Conservation (phyloP, 1,140 invertebrate genomes). For the Eumaeus atala region DNA sequence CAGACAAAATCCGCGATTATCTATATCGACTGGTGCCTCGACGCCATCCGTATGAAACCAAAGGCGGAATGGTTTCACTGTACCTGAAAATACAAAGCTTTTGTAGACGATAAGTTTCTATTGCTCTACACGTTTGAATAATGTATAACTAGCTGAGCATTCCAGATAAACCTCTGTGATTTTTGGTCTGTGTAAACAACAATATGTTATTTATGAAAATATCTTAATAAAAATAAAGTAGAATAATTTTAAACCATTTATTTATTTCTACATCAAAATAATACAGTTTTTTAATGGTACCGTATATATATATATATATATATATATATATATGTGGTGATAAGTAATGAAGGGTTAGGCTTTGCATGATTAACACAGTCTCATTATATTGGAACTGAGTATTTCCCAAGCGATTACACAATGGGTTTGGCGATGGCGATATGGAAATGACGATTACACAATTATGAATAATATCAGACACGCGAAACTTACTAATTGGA, state of each 20-base stretch:
- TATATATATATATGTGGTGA: neutral
- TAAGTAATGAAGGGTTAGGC: neutral
- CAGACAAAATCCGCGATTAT: conserved; percentile 86
- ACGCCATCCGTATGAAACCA: conserved; percentile 84
- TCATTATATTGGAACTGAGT: too few species aligned
- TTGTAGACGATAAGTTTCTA: too few species aligned
- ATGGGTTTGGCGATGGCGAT: too few species aligned
- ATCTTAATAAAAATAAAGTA: neutral
- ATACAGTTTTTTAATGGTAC: neutral
- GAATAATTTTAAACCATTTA: neutral
- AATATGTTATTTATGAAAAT: neutral
- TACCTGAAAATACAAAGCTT: conserved; percentile 78
- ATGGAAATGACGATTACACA: too few species aligned
- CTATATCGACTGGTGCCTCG: conserved; percentile 82
- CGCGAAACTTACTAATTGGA: too few species aligned
- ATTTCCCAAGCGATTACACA: too few species aligned
- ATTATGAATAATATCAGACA: too few species aligned
- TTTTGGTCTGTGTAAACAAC: too few species aligned
- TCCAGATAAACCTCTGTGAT: too few species aligned
- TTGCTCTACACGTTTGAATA: too few species aligned
- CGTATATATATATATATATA: neutral
- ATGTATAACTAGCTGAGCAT: too few species aligned
- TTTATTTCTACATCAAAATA: neutral
- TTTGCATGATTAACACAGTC: neutral
- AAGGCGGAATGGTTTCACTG: conserved; percentile 85